Conservation (phyloP, 1,140 invertebrate genomes). For the Lucilia cuprina region DNA sequence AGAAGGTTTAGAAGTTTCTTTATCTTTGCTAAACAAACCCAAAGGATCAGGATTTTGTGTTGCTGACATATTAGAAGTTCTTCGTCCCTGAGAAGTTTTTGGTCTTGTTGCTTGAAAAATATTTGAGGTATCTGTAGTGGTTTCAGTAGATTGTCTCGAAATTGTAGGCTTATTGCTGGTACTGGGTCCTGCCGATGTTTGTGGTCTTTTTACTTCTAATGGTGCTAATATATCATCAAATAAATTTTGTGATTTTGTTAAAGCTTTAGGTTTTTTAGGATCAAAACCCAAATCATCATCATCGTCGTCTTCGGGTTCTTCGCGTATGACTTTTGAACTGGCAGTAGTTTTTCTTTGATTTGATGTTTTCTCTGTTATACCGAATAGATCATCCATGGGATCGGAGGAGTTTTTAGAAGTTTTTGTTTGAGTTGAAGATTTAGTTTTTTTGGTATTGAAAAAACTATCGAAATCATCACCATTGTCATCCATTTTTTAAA, state of each 20-base stretch:
- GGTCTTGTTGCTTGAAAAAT: conserved; percentile 44
- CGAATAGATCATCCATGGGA: conserved; percentile 59
- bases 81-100: conserved; percentile 53
- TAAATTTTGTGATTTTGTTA: conserved; percentile 42
- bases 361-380: conserved; percentile 55
- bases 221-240: conserved; percentile 42
- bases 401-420: conserved; percentile 42
- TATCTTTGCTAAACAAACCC: conserved; percentile 51
- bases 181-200: conserved; percentile 23
- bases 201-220: conserved; percentile 45
- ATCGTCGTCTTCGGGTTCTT: conserved; percentile 48
- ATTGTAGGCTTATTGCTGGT: conserved; percentile 46
- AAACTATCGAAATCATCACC: conserved; percentile 65
- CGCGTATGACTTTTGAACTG: conserved; percentile 21
- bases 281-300: conserved; percentile 61
- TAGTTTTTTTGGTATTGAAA: conserved; percentile 57
- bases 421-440: conserved; percentile 33
- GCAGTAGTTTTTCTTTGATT: conserved; percentile 24
- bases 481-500: conserved; percentile 49
- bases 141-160: conserved; percentile 59
- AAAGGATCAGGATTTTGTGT: conserved; percentile 49
- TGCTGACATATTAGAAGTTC: conserved; percentile 50
- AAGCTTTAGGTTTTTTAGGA: conserved; percentile 55
- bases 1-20: conserved; percentile 44
- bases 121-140: conserved; percentile 54